Evolutionary conservation across 1,140 invertebrate species (phyloP).

Genomic region (Brachionus koreanus): DNA sequence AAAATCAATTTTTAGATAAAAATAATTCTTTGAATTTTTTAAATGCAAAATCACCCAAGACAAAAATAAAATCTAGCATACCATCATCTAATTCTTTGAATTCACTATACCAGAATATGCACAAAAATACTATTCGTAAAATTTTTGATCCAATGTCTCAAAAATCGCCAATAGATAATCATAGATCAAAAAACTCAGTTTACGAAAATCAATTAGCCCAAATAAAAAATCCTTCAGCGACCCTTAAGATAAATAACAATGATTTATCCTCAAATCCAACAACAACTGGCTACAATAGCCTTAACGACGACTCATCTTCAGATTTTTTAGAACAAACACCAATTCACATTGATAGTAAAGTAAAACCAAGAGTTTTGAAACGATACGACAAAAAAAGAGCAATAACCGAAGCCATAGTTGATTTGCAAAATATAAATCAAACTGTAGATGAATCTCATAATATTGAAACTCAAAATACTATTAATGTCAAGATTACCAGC

Average conservation of each 20-base stretch:
- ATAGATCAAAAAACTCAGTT: neutral
- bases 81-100: conserved; percentile 7
- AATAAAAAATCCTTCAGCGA: neutral
- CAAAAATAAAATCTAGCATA: neutral
- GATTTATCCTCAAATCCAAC: neutral
- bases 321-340: neutral
- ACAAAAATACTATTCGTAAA: neutral
- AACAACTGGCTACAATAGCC: conserved; percentile 5
- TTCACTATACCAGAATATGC: neutral
- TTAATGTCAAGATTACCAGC: neutral
- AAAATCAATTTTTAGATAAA: neutral
- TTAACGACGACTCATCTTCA: conserved; percentile 14
- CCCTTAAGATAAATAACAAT: neutral
- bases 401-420: conserved; percentile 17
- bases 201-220: neutral
- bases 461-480: neutral
- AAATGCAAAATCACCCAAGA: neutral
- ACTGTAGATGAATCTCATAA: neutral
- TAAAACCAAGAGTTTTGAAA: neutral
- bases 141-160: neutral
- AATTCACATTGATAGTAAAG: neutral
- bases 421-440: neutral
- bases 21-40: neutral
- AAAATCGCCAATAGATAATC: neutral
- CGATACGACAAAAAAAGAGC: conserved; percentile 22